Evolutionary conservation across 2,797 vertebrate genomes (phyloP), one percentile per base, ranked within the genome.

Genomic region (Lepus oiostolus): DNA sequence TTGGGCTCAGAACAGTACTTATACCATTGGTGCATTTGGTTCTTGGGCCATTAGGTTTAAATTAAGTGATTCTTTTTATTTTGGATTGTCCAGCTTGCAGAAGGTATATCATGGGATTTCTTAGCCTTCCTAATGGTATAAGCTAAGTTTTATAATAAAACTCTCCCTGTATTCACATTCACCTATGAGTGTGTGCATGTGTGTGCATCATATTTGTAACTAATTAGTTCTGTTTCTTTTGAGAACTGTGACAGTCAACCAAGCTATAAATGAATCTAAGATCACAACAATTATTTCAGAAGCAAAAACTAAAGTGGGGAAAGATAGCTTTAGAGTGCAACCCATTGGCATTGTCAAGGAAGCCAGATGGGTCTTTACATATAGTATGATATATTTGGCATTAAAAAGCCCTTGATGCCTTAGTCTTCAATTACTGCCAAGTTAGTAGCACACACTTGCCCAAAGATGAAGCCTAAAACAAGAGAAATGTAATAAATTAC

Each of bases 401-500:
- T 88, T 81, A 76, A 85, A 84, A 72, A 11, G 47, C 81, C 75
- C 58, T 77, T 83, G 47, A 21, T 67, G 12, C 22, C 26, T 65
- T 74, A 6, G 5, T 88, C 24, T 91, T 91, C 22, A 91, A 68
- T 81, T 52, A 60, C 8, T 67, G 76, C 19, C 24, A 96, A 86
- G 10, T 3, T 21, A 63, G 22, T 67, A 58, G 11, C 5, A 79
- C 12, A 70, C 3, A 52, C 47, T 21, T 85, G 38, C 5, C 9
- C 82, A 68, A 91, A 32, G 35, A 7, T 71, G 79, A 88, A 1
- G 30, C 22, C 58, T 22, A 75, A 75, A 12, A 12, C 54, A 83
- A 83, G 32, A 91, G 16, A 86, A 91, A 79, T 86, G 8, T 58
- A 83, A 26, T 72, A 80, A 89, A 70, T 94, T 30, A 52, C 32